These are phyloP conservation scores for Papilio gigon DNA, from an alignment of 2,888 invertebrate genomes.

Conservation along the genomic window DNA sequence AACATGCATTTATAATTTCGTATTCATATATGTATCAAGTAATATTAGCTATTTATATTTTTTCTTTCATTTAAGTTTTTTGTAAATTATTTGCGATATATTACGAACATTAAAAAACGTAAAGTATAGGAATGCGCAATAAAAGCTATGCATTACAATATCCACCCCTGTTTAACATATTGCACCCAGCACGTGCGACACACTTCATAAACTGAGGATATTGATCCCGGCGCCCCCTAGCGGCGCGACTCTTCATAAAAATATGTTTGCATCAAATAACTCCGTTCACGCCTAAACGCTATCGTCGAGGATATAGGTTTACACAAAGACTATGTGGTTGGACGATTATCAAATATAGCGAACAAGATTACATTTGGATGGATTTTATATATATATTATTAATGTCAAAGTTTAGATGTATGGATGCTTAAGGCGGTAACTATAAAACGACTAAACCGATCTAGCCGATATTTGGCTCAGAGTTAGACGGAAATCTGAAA, in stretches of 20 bases:
- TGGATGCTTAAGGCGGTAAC: no score
- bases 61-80: not conserved
- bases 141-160: slow-evolving; percentile 41
- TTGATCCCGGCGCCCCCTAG: slow-evolving; percentile 65
- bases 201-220: slow-evolving; percentile 78
- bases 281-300: slow-evolving; percentile 39
- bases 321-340: not conserved
- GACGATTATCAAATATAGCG: not conserved
- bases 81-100: not conserved
- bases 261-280: slow-evolving; percentile 58
- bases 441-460: no score
- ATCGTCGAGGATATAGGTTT: not conserved
- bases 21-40: no score
- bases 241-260: slow-evolving; percentile 72
- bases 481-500: no score
- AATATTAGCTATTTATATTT: not conserved
- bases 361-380: not conserved
- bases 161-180: slow-evolving; percentile 66
- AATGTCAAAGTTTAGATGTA: no score
- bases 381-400: no score
- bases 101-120: slow-evolving; percentile 31
- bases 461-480: no score
- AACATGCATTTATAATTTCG: no score
- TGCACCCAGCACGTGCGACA: slow-evolving; percentile 78
- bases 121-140: slow-evolving; percentile 34